These are phyloP conservation scores for Apoderus coryli DNA, from an alignment of 2,888 invertebrate species.

Conservation along the genomic window DNA sequence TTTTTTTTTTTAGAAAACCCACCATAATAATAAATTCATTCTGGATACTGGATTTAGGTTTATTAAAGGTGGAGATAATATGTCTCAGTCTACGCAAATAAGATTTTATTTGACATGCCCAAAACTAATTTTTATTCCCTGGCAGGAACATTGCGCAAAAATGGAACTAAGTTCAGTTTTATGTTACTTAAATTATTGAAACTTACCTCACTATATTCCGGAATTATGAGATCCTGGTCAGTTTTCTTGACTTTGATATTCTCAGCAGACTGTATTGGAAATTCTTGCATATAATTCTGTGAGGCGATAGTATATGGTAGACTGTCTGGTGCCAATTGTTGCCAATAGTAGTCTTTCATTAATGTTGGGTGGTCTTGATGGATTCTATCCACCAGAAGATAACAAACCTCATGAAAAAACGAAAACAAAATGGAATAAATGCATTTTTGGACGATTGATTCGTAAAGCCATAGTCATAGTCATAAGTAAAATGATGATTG, in stretches of 20 bases:
- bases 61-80: too few species aligned
- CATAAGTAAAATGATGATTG: too few species aligned
- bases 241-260: conserved; percentile 57
- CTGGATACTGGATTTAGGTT: too few species aligned
- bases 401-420: conserved; percentile 67
- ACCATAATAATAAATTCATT: too few species aligned
- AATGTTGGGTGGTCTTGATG: conserved; percentile 79
- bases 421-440: conserved; percentile 19
- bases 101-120: too few species aligned
- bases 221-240: conserved; percentile 33
- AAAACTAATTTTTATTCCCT: too few species aligned
- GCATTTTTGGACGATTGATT: not conserved
- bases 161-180: too few species aligned
- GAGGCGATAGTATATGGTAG: conserved; percentile 78
- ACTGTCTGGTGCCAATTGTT: conserved; percentile 41
- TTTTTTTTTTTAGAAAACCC: too few species aligned
- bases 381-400: conserved; percentile 84
- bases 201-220: conserved; percentile 18
- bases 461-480: too few species aligned
- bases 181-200: not conserved
- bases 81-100: too few species aligned
- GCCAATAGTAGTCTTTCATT: conserved; percentile 79
- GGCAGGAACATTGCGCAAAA: too few species aligned
- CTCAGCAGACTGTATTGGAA: conserved; percentile 72
- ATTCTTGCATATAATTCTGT: conserved; percentile 64